phyloP scores from a whole-genome alignment of 2,797 vertebrate species.

The Anabas testudineus region DNA sequence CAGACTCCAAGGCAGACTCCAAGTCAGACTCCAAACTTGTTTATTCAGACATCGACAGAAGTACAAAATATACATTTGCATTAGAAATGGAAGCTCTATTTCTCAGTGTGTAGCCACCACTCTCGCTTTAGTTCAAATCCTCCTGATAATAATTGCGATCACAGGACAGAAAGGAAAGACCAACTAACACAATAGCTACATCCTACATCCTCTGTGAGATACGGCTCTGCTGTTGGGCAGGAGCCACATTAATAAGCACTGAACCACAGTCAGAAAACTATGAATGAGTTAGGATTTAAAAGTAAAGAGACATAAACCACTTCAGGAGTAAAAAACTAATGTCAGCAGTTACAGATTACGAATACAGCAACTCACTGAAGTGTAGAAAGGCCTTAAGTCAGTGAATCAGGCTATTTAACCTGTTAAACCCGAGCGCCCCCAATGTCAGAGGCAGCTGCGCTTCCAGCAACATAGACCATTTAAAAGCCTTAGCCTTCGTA shows the following conservation, averaged over 20 bases:
- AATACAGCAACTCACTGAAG: conserved; percentile 27
- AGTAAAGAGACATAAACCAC: background rate
- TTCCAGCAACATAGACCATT: too few species aligned
- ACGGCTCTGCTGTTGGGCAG: conserved; percentile 12
- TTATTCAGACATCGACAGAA: conserved; percentile 60
- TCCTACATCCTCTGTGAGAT: conserved; percentile 31
- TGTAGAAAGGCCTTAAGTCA: conserved; percentile 19
- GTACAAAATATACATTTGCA: conserved; percentile 79
- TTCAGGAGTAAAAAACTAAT: conserved; percentile 10
- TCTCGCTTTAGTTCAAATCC: conserved; percentile 21
- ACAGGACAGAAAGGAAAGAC: conserved; percentile 21
- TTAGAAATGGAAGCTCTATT: conserved; percentile 64
- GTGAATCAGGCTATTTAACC: conserved; percentile 8
- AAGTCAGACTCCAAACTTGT: conserved; percentile 33
- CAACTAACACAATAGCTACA: conserved; percentile 33
- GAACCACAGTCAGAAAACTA: background rate
- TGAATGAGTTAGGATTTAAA: conserved; percentile 1
- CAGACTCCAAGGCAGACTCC: conserved; percentile 31
- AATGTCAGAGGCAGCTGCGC: too few species aligned
- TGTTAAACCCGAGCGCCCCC: too few species aligned
- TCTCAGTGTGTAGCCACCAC: conserved; percentile 42
- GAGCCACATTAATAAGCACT: conserved; percentile 6
- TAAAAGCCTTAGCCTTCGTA: too few species aligned
- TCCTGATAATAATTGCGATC: conserved; percentile 15
- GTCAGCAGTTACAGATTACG: conserved; percentile 25